Conservation (phyloP, 2,888 invertebrate genomes). For the Microctonus hyperodae region DNA sequence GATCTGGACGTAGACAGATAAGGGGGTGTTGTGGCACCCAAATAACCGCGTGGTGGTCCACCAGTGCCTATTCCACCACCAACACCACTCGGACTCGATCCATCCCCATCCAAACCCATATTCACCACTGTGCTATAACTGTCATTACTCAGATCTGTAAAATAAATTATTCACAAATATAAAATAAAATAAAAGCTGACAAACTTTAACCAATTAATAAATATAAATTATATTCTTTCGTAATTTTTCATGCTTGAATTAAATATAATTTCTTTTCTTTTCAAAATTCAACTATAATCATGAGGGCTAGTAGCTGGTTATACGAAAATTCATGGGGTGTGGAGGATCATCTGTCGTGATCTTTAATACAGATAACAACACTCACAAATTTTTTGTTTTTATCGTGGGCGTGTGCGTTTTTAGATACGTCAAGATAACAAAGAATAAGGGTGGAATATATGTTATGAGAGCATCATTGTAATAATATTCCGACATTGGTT, state of each 20-base stretch:
- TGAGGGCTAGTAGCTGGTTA: background rate
- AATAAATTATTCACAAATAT: background rate
- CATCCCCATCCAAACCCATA: conserved; percentile 82
- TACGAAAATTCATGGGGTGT: background rate
- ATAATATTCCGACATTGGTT: background rate
- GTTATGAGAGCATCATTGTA: background rate
- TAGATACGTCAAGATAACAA: conserved; percentile 1
- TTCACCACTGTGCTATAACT: conserved; percentile 87
- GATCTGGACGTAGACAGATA: conserved; percentile 78
- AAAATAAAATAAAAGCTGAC: conserved; percentile 1
- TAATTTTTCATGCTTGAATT: no score
- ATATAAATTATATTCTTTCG: no score
- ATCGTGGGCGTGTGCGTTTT: conserved; percentile 11
- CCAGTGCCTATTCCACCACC: conserved; percentile 61
- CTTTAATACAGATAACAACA: conserved; percentile 37
- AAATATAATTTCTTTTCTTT: background rate
- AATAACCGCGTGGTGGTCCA: conserved; percentile 67
- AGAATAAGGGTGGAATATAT: background rate
- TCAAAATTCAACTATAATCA: no score
- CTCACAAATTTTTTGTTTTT: conserved; percentile 14
- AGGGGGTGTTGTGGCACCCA: conserved; percentile 78
- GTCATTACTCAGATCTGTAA: conserved; percentile 84
- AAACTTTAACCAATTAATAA: background rate
- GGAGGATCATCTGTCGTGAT: conserved; percentile 42
- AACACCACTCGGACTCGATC: conserved; percentile 76